Conservation (phyloP, 2,888 invertebrate genomes). For the Choreutis nemorana region DNA sequence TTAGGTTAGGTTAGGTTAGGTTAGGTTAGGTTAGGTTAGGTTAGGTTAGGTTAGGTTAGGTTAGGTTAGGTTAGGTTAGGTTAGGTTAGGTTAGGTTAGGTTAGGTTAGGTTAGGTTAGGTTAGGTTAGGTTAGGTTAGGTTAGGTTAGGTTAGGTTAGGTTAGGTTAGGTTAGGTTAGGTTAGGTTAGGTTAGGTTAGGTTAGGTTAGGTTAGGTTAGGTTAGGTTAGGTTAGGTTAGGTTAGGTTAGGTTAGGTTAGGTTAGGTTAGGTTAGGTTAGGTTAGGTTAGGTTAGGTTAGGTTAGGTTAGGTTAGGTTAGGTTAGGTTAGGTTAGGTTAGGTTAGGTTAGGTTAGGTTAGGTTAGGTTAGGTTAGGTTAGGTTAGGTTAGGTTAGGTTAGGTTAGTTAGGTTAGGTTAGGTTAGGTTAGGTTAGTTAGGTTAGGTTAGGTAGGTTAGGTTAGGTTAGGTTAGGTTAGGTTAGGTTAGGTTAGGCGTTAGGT, state of each 20-base stretch:
- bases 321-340: slow-evolving; percentile 4
- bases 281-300: slow-evolving; percentile 4
- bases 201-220: slow-evolving; percentile 10
- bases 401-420: slow-evolving; percentile 4
- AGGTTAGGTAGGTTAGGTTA: slow-evolving; percentile 5
- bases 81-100: slow-evolving; percentile 12
- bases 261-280: slow-evolving; percentile 4
- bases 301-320: slow-evolving; percentile 4
- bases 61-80: slow-evolving; percentile 12
- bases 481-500: slow-evolving; percentile 5
- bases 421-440: slow-evolving; percentile 5
- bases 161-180: slow-evolving; percentile 13
- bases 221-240: slow-evolving; percentile 4
- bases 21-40: slow-evolving; percentile 12
- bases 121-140: slow-evolving; percentile 14
- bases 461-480: slow-evolving; percentile 4
- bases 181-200: slow-evolving; percentile 13
- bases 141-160: slow-evolving; percentile 14
- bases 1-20: slow-evolving; percentile 13
- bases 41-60: slow-evolving; percentile 12
- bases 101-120: slow-evolving; percentile 13
- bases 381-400: slow-evolving; percentile 1
- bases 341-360: slow-evolving; percentile 1
- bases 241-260: slow-evolving; percentile 4
- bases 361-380: slow-evolving; percentile 2